A percentile compares a stretch with the other conserved stretches of the same genome.
phyloP scores from a whole-genome alignment of 2,888 invertebrate species.

The Theodoxus fluviatilis region DNA sequence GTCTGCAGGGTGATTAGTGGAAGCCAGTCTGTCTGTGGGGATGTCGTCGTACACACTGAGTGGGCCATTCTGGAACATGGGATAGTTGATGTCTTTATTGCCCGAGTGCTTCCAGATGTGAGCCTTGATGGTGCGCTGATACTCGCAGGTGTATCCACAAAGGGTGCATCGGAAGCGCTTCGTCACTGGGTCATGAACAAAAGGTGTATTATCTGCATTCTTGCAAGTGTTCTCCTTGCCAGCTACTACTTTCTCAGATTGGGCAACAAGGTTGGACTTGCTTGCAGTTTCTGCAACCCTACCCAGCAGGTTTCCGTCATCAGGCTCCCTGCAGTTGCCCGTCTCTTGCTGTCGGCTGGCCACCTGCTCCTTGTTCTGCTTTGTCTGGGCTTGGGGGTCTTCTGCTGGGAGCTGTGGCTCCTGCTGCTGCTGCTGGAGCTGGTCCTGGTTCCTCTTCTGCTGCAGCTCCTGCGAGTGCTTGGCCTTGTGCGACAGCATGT shows the following conservation, averaged over 20 bases:
- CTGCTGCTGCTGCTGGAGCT: no score
- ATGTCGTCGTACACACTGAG: slow-evolving; percentile 58
- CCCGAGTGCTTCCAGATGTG: slow-evolving; percentile 65
- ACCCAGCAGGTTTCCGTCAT: no score
- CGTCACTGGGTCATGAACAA: slow-evolving; percentile 46
- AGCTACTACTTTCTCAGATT: slow-evolving; percentile 29
- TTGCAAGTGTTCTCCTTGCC: slow-evolving; percentile 37
- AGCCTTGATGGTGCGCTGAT: slow-evolving; percentile 62
- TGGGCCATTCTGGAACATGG: slow-evolving; percentile 63
- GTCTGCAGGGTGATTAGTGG: slow-evolving; percentile 13
- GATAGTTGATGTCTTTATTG: slow-evolving; percentile 60
- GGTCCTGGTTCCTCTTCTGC: not conserved
- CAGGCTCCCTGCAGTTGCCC: no score
- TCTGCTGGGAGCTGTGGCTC: no score
- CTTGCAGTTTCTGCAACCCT: not conserved
- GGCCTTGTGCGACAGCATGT: slow-evolving; percentile 49
- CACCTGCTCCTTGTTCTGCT: no score
- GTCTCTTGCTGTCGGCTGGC: no score
- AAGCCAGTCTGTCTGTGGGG: slow-evolving; percentile 9
- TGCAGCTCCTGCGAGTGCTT: slow-evolving; percentile 26
- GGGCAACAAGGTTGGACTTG: not conserved
- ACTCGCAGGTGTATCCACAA: slow-evolving; percentile 62
- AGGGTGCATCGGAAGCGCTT: slow-evolving; percentile 58
- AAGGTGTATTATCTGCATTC: slow-evolving; percentile 34
- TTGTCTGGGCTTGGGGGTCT: no score